phyloP scores from a whole-genome alignment of 2,113 vertebrate genomes.

The Tichodroma muraria region DNA sequence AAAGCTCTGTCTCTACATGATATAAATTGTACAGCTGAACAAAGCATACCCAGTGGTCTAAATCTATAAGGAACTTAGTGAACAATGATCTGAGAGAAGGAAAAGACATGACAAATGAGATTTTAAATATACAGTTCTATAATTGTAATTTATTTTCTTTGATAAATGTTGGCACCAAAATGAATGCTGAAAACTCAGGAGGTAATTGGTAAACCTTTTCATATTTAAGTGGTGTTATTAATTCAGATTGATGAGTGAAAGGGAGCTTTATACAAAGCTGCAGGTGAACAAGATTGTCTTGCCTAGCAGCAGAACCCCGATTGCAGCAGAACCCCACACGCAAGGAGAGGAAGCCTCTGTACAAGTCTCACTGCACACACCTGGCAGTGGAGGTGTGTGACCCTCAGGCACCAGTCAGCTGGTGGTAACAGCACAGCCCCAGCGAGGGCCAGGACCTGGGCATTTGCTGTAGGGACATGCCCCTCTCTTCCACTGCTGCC shows the following conservation, averaged over 20 bases:
- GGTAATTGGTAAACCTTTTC: not conserved
- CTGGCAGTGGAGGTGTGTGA: not conserved
- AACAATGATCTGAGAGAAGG: not conserved
- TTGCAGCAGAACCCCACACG: rapidly evolving
- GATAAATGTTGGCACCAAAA: not conserved
- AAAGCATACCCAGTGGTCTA: not conserved
- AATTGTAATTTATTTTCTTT: not conserved
- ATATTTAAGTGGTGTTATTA: not conserved
- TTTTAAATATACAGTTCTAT: not conserved
- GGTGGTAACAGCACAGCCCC: not conserved
- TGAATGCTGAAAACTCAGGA: not conserved
- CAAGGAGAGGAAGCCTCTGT: not conserved
- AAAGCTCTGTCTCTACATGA: not conserved
- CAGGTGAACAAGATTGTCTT: not conserved
- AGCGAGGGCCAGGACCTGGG: not conserved
- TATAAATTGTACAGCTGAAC: conserved; percentile 1
- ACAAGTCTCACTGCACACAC: not conserved
- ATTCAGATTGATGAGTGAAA: not conserved
- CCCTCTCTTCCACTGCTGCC: not conserved
- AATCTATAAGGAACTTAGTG: not conserved
- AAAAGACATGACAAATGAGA: not conserved
- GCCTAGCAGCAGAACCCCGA: not conserved
- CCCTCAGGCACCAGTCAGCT: not conserved
- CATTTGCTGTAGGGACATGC: rapidly evolving
- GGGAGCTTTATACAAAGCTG: not conserved